A percentile compares a stretch with the other conserved stretches of the same genome.
Conservation (phyloP, 2,888 invertebrate species). For the Hyppa rectilinea region DNA sequence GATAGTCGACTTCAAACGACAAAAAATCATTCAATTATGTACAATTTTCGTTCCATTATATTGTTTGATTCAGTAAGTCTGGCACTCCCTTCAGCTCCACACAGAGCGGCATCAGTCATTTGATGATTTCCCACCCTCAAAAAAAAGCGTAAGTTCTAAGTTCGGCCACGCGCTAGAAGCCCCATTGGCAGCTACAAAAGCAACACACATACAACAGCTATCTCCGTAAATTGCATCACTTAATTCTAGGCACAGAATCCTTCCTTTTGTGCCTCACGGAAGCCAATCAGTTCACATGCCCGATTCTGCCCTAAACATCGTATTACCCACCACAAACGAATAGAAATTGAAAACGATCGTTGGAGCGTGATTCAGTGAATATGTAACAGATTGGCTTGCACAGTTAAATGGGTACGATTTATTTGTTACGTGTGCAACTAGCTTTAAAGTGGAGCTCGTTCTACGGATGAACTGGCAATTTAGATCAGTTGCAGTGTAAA, state of each 20-base stretch:
- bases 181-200: background rate
- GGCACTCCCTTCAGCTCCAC: too few relatives aligned
- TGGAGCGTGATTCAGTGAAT: slow-evolving; percentile 24
- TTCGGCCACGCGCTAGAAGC: too few relatives aligned
- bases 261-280: background rate
- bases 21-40: too few relatives aligned
- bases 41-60: too few relatives aligned
- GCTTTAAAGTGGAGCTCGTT: background rate
- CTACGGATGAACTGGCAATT: background rate
- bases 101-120: too few relatives aligned
- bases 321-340: slow-evolving; percentile 24
- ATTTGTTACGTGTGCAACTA: slow-evolving; percentile 5
- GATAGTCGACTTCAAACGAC: too few relatives aligned
- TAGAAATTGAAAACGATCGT: slow-evolving; percentile 37
- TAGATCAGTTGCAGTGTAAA: background rate
- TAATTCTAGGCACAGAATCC: background rate
- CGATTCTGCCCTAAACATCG: background rate
- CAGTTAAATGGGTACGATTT: slow-evolving; percentile 26
- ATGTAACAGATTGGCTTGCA: slow-evolving; percentile 23
- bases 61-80: too few relatives aligned
- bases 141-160: too few relatives aligned
- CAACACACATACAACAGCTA: background rate
- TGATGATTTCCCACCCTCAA: too few relatives aligned
- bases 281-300: slow-evolving; percentile 28
- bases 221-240: slow-evolving; percentile 14